phyloP scores from a whole-genome alignment of 37 sponge, comb jelly and placozoan species.

The Spongilla lacustris region DNA sequence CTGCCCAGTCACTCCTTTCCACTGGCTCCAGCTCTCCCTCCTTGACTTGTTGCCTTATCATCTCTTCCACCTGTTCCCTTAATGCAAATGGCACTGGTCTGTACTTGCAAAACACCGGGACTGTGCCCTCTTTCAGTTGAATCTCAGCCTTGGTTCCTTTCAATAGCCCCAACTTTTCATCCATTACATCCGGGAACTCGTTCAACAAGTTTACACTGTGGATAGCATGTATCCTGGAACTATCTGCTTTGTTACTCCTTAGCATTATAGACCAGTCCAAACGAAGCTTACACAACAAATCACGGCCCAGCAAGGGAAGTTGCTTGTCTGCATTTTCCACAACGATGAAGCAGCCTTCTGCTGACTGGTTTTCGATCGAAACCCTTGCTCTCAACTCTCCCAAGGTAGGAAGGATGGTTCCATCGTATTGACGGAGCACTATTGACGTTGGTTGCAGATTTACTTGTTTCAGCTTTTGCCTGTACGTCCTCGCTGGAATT shows the following conservation, averaged over 20 bases:
- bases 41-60: background rate
- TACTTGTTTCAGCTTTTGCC: too few relatives aligned
- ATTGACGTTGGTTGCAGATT: background rate
- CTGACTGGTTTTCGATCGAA: background rate
- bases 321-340: conserved; percentile 4
- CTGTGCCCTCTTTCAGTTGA: background rate
- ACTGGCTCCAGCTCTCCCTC: too few relatives aligned
- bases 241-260: too few relatives aligned
- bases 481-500: too few relatives aligned
- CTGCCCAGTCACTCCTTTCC: conserved; percentile 3
- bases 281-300: too few relatives aligned
- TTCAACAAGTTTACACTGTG: background rate
- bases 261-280: too few relatives aligned
- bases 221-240: background rate
- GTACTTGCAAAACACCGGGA: background rate
- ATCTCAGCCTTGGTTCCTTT: background rate
- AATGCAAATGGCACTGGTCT: conserved; percentile 38
- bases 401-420: background rate
- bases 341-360: background rate
- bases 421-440: conserved; percentile 9
- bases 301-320: background rate
- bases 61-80: conserved; percentile 11
- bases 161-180: background rate
- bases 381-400: conserved; percentile 6
- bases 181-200: background rate